Evolutionary conservation across 2,888 invertebrate genomes (phyloP), one percentile per base, ranked within the genome.

Genomic region (Cheilosia vernalis): DNA sequence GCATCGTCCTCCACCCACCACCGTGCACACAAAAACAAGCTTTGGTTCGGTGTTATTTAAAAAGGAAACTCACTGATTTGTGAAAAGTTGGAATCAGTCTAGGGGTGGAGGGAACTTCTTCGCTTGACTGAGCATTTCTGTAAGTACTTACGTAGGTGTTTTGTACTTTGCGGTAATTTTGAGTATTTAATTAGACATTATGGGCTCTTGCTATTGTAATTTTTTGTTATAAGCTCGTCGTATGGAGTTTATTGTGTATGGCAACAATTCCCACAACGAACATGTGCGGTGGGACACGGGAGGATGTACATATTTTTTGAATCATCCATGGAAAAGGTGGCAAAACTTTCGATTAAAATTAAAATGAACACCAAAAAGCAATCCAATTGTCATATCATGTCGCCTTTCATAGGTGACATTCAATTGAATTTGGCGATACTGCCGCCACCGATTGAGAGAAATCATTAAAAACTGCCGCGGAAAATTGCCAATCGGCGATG

Each of bases 401-500:
- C 33, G 7, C 17, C 33, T 30, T 19, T 40, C n/a, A 13, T 51
- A 13, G 17, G 9, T 9, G 17, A 13, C 27, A 37, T 33, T 24
- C 70, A 51, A 17, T 49, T 19, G 37, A 5, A 51, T 47, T 49
- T 49, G 24, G 24, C n/a, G 49, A n/a, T 21, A 10, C 21, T 17
- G 10, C 49, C 17, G 37, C 37, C 19, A 49, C 17, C 63, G 47
- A 56, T 56, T 73, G 73, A 66, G 58, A 44, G 77, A 61, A 83
- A 83, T 73, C 83, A 73, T 83, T 83, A 78, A 83, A 83, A 73
- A 61, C 66, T 78, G 66, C 21, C 44, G 33, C 42, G 72, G 67
- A 83, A 83, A 83, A 83, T 83, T 72, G 83, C 44, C 83, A 83
- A 83, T 83, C 78, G 60, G n/a, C 49, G 78, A 72, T 73, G 61